These are phyloP conservation scores for Eurosta solidaginis DNA, from an alignment of 1,140 invertebrate genomes.

Conservation along the genomic window DNA sequence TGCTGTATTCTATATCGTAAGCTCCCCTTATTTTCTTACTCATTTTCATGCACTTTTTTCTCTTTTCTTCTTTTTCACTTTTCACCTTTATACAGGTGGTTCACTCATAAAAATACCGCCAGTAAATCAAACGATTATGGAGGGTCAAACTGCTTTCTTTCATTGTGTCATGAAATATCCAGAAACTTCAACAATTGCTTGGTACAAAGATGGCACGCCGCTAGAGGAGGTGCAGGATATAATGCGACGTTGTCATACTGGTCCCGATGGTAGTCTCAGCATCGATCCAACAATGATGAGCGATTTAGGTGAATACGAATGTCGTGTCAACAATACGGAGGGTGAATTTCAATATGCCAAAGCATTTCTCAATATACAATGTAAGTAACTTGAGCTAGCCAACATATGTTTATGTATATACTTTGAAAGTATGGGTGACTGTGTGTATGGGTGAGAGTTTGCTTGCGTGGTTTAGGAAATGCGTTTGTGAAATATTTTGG, in stretches of 20 bases:
- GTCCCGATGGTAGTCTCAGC: conserved; percentile 74
- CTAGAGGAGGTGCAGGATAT: conserved; percentile 69
- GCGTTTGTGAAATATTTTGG: neutral
- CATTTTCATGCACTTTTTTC: neutral
- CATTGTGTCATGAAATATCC: conserved; percentile 76
- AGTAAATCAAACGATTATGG: conserved; percentile 84
- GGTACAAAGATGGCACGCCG: conserved; percentile 72
- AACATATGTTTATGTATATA: neutral
- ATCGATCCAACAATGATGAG: conserved; percentile 76
- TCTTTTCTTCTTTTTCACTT: neutral
- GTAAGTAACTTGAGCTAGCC: conserved; percentile 65
- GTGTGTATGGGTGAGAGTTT: neutral
- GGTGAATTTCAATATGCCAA: conserved; percentile 82
- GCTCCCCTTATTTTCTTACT: neutral
- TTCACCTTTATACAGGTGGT: conserved; percentile 38
- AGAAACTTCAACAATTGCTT: conserved; percentile 66
- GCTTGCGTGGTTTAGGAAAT: neutral
- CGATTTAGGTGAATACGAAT: conserved; percentile 88
- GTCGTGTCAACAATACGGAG: conserved; percentile 79
- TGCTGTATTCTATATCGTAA: neutral
- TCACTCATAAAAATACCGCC: conserved; percentile 69
- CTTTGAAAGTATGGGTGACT: neutral
- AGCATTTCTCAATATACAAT: conserved; percentile 93
- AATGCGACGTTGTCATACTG: conserved; percentile 65
- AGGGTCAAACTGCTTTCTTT: conserved; percentile 81